Base-by-base conservation (phyloP, 2,888 invertebrate genomes). In the Drosophila kuntzei region DNA sequence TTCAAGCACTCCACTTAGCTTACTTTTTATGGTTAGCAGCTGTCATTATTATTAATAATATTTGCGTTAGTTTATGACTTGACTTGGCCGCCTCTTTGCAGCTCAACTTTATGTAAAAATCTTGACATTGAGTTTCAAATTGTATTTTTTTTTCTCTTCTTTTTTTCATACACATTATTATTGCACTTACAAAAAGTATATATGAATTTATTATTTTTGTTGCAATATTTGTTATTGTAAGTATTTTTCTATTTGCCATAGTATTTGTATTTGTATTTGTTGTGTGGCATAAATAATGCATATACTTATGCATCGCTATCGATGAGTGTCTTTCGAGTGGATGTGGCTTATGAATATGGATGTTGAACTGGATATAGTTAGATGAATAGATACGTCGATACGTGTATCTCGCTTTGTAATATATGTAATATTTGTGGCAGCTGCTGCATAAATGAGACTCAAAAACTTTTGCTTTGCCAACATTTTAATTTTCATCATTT, bases 91-190 rank as follows among this genome's bases (percentile, higher is more conserved):
- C 22, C 49, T 58, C 43, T 37, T 68, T 36, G 53, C 57, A n/a
- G 46, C 62, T 32, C 29, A 59, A 64, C 58, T 65, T 58, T 29
- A 57, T 77, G 67, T 73, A 57, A 58, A 78, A 71, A 64, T 76
- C 65, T 87, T 87, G 79, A 78, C 81, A 78, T 80, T 76, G 78
- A 55, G 63, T 60, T 78, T 73, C 47, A 63, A 73, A 71, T 71
- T 69, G 53, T 62, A 62, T 61, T 69, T 37, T 36, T 63, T 41
- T 29, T 27, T 47, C 29, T 14, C 4, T 16, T 16, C 20, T 39
- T 47, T 47, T 37, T 12, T 14, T 22, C 7, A 14, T 36, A 27
- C 39, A 69, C 50, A 61, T 71, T 74, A 51, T 65, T 71, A 67
- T 68, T 71, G 63, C 84, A 78, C 81, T 74, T 68, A 44, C 20